These are phyloP conservation scores for Selene dorsalis DNA, from an alignment of 2,797 vertebrate species.

Conservation along the genomic window DNA sequence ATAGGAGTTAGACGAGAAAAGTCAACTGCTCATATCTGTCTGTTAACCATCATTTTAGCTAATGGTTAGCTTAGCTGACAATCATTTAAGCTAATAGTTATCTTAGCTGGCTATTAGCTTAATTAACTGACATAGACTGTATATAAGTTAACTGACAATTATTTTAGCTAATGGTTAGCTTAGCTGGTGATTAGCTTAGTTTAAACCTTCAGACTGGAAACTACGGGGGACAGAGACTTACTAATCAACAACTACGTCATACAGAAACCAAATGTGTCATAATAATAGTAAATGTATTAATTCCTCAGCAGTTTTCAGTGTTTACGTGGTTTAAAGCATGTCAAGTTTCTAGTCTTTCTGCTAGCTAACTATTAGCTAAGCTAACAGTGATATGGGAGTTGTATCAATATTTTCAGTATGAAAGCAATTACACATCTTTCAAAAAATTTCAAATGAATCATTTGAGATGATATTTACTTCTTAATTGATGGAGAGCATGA, in stretches of 20 bases:
- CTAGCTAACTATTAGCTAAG: constrained; percentile 6
- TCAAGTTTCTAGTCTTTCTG: neutral
- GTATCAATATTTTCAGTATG: constrained; percentile 1
- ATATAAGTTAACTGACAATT: no score
- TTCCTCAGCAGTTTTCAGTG: no score
- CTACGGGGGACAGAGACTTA: neutral
- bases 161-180: neutral
- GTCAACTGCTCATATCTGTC: neutral
- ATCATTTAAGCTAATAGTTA: neutral
- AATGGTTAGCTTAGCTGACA: neutral
- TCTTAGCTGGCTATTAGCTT: no score
- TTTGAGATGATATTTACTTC: constrained; percentile 81
- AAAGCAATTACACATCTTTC: constrained; percentile 21
- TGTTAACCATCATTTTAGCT: neutral
- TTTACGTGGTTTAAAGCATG: neutral
- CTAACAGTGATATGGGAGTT: neutral
- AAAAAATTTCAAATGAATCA: constrained; percentile 61
- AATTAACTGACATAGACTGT: no score
- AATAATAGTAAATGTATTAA: no score
- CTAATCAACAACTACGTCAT: neutral
- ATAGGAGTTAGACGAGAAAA: neutral
- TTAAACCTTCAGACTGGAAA: neutral
- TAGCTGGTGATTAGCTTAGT: neutral
- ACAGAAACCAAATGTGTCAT: neutral
- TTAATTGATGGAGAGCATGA: constrained; percentile 73